phyloP scores from a whole-genome alignment of 2,113 vertebrate species.

The Nanorana parkeri region DNA sequence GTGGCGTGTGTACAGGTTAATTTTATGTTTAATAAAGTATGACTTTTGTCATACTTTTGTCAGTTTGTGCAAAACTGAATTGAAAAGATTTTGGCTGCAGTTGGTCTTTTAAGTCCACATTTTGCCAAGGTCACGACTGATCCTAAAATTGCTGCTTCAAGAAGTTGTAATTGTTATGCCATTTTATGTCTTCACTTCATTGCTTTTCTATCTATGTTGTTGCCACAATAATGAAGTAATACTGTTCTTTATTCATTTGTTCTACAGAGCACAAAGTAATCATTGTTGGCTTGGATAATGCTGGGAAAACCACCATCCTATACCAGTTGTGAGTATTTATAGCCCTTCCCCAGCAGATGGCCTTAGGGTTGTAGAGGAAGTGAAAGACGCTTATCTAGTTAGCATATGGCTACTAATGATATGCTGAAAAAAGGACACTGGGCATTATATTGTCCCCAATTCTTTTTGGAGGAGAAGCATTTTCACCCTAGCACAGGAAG shows the following conservation, averaged over 20 bases:
- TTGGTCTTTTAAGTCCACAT: too few relatives aligned
- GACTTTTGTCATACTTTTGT: too few relatives aligned
- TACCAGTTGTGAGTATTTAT: slow-evolving; percentile 81
- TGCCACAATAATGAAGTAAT: too few relatives aligned
- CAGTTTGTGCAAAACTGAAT: too few relatives aligned
- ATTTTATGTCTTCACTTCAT: background rate
- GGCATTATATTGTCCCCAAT: too few relatives aligned
- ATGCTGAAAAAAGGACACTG: background rate
- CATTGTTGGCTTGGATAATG: slow-evolving; percentile 84
- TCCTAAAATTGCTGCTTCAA: too few relatives aligned
- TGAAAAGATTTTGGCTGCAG: too few relatives aligned
- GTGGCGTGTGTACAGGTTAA: too few relatives aligned
- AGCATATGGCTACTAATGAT: background rate
- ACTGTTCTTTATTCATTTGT: background rate
- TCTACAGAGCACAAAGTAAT: slow-evolving; percentile 85
- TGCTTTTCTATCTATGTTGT: slow-evolving; percentile 4
- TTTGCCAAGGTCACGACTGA: too few relatives aligned
- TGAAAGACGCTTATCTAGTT: background rate
- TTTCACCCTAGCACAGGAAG: too few relatives aligned
- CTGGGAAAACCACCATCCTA: slow-evolving; percentile 84
- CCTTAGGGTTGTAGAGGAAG: background rate
- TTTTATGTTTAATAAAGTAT: too few relatives aligned
- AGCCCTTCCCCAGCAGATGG: slow-evolving; percentile 7
- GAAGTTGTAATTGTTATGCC: too few relatives aligned
- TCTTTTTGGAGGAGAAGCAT: background rate